Evolutionary conservation across 2,797 vertebrate genomes (phyloP).

Genomic region (Mus caroli): DNA sequence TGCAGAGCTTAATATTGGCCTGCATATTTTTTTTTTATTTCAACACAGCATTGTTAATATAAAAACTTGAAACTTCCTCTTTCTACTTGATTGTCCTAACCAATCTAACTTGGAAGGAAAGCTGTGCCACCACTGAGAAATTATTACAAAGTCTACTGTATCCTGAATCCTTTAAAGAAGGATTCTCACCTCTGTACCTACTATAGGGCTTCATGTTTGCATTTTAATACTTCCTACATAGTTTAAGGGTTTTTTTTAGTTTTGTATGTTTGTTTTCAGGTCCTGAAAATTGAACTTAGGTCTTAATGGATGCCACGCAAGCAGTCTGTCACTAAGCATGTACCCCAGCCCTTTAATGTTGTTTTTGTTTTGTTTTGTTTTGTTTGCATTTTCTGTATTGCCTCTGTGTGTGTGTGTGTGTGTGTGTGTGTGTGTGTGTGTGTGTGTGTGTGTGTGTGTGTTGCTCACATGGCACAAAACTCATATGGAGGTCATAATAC

Average conservation of each 20-base stretch:
- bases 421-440: background rate
- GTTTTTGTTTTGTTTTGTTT: background rate
- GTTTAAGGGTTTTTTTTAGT: conserved; percentile 29
- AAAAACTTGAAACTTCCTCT: background rate
- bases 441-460: background rate
- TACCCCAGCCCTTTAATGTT: background rate
- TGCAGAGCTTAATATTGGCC: conserved; percentile 20
- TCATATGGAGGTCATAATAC: background rate
- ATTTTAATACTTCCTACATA: background rate
- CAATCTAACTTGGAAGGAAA: background rate
- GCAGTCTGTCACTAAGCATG: background rate
- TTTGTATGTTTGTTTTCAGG: background rate
- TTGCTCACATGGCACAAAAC: background rate
- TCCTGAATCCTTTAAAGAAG: conserved; percentile 10
- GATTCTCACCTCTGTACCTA: background rate
- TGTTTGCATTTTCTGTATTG: background rate
- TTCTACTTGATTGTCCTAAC: conserved; percentile 26
- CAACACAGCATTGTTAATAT: background rate
- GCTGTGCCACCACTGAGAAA: background rate
- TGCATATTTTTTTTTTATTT: background rate
- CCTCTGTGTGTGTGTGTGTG: background rate
- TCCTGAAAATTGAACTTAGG: background rate
- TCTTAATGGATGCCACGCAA: background rate
- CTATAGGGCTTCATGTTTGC: background rate
- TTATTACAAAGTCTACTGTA: conserved; percentile 44